Evolutionary conservation across 2,113 vertebrate genomes (phyloP).

Genomic region (Xiphophorus maculatus): DNA sequence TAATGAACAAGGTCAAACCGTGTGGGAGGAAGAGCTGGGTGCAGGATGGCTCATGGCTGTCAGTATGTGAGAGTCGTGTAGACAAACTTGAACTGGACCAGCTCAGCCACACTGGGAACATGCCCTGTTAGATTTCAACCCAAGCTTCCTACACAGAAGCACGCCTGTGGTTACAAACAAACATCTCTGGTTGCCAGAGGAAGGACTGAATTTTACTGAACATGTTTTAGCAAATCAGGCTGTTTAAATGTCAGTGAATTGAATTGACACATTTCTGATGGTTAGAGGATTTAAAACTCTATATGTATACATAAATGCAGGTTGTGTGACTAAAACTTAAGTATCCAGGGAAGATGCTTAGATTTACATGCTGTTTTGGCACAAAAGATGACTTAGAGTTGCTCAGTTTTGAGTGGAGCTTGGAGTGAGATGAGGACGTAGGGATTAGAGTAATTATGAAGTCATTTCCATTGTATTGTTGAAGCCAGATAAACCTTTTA

Average conservation of each 20-base stretch:
- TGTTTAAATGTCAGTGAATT: too few species aligned
- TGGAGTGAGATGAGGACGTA: too few species aligned
- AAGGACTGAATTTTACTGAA: neutral
- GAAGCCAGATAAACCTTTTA: too few species aligned
- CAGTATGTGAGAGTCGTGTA: constrained; percentile 36
- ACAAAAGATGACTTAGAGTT: too few species aligned
- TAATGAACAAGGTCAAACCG: constrained; percentile 41
- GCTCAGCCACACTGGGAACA: neutral
- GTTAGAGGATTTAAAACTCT: neutral
- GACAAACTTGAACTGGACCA: constrained; percentile 11
- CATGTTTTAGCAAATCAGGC: neutral
- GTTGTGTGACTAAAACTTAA: neutral
- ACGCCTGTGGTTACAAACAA: too few species aligned
- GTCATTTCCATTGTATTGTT: too few species aligned
- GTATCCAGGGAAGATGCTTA: too few species aligned
- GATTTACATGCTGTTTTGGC: too few species aligned
- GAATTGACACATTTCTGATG: neutral
- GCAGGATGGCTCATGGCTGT: constrained; percentile 18
- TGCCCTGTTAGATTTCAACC: neutral
- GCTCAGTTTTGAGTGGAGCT: too few species aligned
- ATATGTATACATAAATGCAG: neutral
- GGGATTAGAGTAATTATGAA: too few species aligned
- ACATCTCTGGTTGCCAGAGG: neutral
- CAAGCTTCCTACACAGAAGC: neutral
- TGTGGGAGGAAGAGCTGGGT: constrained; percentile 32